These are phyloP conservation scores for Crotalus horridus DNA, from an alignment of 2,113 vertebrate species.

Conservation along the genomic window DNA sequence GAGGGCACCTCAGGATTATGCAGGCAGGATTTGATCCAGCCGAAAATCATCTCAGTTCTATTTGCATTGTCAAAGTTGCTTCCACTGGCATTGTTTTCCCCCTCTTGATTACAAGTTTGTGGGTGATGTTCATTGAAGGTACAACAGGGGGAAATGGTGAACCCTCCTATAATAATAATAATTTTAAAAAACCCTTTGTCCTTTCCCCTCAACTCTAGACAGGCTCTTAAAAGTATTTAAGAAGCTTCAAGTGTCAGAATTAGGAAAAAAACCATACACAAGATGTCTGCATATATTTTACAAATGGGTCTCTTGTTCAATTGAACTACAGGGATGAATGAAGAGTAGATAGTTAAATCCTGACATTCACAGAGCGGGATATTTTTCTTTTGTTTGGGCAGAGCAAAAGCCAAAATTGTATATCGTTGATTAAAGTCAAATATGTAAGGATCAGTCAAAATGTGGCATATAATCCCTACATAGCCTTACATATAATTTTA, in stretches of 20 bases:
- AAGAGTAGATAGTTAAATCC: background rate
- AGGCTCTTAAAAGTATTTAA: background rate
- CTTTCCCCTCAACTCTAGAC: background rate
- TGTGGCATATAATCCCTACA: background rate
- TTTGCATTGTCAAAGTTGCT: background rate
- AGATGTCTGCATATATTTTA: background rate
- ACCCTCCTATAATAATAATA: background rate
- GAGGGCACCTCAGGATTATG: background rate
- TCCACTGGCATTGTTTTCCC: background rate
- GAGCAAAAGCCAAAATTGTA: background rate
- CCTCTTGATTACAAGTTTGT: background rate
- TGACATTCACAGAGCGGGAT: background rate
- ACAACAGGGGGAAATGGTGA: background rate
- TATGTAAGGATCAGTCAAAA: background rate
- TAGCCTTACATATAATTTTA: slow-evolving; percentile 1
- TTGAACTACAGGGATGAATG: background rate
- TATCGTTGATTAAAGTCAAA: background rate
- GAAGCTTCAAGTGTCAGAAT: background rate
- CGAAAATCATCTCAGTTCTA: background rate
- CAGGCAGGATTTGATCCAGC: background rate
- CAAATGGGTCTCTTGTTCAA: background rate
- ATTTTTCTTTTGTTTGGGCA: background rate
- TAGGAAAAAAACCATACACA: background rate
- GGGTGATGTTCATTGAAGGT: background rate
- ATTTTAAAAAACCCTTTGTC: background rate